Percentiles rank a stretch among this genome's conserved stretches.
These are phyloP conservation scores for Scrobipalpa atriplicella DNA, from an alignment of 2,888 invertebrate species.

Conservation along the genomic window DNA sequence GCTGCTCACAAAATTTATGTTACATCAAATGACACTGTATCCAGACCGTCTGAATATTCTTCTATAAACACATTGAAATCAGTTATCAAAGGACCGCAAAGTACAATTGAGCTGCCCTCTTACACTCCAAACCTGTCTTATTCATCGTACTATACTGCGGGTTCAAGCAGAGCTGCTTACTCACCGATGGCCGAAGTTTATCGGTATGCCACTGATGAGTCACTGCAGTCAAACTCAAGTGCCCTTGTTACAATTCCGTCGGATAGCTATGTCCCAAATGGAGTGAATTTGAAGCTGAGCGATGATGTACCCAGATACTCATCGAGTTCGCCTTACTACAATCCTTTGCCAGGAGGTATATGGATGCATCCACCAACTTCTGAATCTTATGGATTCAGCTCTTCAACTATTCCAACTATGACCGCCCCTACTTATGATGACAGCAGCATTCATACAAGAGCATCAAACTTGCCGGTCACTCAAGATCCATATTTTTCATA, in stretches of 20 bases:
- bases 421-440: conserved; percentile 68
- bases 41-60: conserved; percentile 67
- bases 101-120: conserved; percentile 65
- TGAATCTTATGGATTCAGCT: conserved; percentile 61
- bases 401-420: conserved; percentile 51
- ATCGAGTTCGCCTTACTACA: conserved; percentile 61
- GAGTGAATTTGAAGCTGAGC: conserved; percentile 65
- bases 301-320: conserved; percentile 68
- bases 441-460: conserved; percentile 52
- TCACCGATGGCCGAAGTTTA: conserved; percentile 75
- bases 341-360: conserved; percentile 56
- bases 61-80: conserved; percentile 62
- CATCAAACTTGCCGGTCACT: conserved; percentile 51
- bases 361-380: conserved; percentile 59
- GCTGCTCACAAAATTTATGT: conserved; percentile 67
- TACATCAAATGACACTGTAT: conserved; percentile 55
- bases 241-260: conserved; percentile 59
- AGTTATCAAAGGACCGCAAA: conserved; percentile 67
- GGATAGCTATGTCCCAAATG: conserved; percentile 75
- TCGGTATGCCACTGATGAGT: conserved; percentile 74
- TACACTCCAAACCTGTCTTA: conserved; percentile 74
- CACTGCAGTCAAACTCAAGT: conserved; percentile 67
- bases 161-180: conserved; percentile 65
- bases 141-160: conserved; percentile 68
- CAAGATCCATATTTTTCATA: conserved; percentile 72